Evolutionary conservation across 1,140 invertebrate genomes (phyloP).

Genomic region (Atta cephalotes): DNA sequence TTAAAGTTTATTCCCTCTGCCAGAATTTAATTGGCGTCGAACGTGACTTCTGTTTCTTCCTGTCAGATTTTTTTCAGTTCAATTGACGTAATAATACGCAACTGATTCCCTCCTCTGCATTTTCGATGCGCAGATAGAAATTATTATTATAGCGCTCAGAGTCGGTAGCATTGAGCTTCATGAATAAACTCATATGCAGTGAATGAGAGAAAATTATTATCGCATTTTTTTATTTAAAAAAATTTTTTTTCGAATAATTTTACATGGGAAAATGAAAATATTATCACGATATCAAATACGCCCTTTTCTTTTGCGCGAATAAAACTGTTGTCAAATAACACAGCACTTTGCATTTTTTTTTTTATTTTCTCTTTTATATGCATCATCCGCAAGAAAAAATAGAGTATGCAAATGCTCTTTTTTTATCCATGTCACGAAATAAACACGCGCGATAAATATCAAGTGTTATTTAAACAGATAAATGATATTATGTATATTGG

Average conservation of each 20-base stretch:
- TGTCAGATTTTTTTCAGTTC: neutral
- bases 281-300: neutral
- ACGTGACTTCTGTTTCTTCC: neutral
- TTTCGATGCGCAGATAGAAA: conserved; percentile 26
- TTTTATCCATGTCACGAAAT: neutral
- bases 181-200: neutral
- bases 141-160: neutral
- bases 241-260: neutral
- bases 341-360: neutral
- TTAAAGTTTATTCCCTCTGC: conserved; percentile 29
- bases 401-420: neutral
- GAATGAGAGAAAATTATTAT: neutral
- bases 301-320: neutral
- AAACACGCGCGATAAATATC: neutral
- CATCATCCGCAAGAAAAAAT: neutral
- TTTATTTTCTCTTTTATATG: neutral
- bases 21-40: conserved; percentile 49
- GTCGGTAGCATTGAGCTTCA: neutral
- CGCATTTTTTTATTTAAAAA: neutral
- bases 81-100: conserved; percentile 2
- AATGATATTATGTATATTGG: neutral
- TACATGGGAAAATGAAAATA: neutral
- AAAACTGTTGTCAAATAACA: neutral
- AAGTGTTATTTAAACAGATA: neutral
- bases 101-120: neutral